These are phyloP conservation scores for Zosterops pallidus DNA, from an alignment of 2,113 vertebrate genomes.

Conservation along the genomic window DNA sequence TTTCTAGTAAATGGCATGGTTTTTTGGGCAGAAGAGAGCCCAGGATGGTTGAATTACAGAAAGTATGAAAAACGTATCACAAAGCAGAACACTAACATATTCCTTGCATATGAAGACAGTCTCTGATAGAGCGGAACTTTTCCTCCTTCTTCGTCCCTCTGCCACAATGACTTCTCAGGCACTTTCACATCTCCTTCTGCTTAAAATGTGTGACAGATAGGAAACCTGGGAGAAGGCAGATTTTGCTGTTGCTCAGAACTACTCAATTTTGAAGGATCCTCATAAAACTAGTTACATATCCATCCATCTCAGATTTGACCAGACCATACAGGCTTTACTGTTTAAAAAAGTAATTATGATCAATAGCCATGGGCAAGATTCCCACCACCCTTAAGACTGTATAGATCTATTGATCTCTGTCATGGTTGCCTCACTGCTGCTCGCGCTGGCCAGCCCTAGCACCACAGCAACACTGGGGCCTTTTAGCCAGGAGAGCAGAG, in stretches of 20 bases:
- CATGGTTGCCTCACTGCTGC: too few species aligned
- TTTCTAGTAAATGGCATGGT: too few species aligned
- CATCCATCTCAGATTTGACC: background rate
- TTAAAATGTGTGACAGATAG: background rate
- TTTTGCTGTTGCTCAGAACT: background rate
- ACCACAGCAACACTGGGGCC: too few species aligned
- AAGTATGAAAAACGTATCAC: background rate
- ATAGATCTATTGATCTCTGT: too few species aligned
- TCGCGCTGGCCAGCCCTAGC: too few species aligned
- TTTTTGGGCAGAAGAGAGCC: background rate
- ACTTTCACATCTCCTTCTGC: background rate
- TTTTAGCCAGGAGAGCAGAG: too few species aligned
- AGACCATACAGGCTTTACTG: background rate
- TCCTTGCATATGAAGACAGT: background rate
- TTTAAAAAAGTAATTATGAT: background rate
- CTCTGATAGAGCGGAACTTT: background rate
- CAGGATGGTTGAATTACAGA: background rate
- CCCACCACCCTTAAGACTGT: background rate
- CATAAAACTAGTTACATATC: background rate
- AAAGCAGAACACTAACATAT: background rate
- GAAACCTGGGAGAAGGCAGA: background rate
- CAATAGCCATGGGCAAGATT: background rate
- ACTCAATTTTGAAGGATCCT: background rate
- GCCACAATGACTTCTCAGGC: background rate
- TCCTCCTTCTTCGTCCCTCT: fast-evolving